These are phyloP conservation scores for Tyto alba DNA, from an alignment of 2,113 vertebrate genomes.

Conservation along the genomic window DNA sequence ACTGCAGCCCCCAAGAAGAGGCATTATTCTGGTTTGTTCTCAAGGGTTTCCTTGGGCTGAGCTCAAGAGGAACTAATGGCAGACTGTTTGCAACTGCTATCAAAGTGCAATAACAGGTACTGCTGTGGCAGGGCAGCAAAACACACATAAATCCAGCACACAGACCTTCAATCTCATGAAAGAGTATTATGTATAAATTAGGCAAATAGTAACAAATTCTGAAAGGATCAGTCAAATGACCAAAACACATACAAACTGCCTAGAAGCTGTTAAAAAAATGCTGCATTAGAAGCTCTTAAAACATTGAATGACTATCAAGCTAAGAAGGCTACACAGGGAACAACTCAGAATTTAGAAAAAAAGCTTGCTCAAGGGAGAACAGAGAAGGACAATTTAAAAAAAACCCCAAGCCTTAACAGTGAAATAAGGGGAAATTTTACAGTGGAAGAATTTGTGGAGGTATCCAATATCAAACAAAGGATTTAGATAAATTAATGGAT, in stretches of 20 bases:
- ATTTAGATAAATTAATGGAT: not conserved
- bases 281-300: not conserved
- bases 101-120: not conserved
- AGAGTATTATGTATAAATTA: not conserved
- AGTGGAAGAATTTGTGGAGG: not conserved
- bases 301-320: not conserved
- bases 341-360: not conserved
- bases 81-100: not conserved
- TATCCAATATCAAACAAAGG: not conserved
- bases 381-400: not conserved
- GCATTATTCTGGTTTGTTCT: not conserved
- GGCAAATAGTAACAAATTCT: not conserved
- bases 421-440: not conserved
- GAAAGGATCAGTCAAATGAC: not conserved
- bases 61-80: not conserved
- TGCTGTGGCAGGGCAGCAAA: not conserved
- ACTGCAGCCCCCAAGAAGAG: not conserved
- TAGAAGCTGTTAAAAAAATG: not conserved
- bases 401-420: not conserved
- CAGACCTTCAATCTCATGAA: not conserved
- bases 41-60: not conserved
- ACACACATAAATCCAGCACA: not conserved
- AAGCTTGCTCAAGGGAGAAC: not conserved
- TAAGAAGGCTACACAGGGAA: not conserved
- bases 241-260: not conserved